Evolutionary conservation across 2,888 invertebrate species (phyloP).

Genomic region (Bombylius major): DNA sequence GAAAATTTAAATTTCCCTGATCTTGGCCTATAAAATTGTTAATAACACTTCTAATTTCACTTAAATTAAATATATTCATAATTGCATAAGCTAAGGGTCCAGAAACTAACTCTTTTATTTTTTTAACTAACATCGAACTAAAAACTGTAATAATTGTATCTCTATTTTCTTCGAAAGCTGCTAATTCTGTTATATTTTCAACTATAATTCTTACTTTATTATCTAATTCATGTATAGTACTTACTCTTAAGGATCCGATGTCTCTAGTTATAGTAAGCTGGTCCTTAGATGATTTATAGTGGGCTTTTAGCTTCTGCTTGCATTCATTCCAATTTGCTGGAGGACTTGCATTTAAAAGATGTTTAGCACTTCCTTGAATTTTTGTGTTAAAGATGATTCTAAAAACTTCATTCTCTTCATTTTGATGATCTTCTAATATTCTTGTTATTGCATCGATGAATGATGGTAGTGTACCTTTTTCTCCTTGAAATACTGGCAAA

Average conservation of each 20-base stretch:
- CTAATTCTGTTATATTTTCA: conserved; percentile 6
- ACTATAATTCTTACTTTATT: conserved; percentile 7
- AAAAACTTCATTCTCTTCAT: not conserved
- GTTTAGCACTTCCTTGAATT: not conserved
- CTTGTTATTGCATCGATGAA: not conserved
- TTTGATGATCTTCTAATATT: not conserved
- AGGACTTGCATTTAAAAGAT: not conserved
- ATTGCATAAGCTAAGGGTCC: no score
- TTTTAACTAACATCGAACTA: conserved; percentile 6
- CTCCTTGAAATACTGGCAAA: no score
- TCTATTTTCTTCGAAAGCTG: conserved; percentile 5
- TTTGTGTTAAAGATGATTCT: not conserved
- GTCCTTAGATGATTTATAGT: conserved; percentile 1
- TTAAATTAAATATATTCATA: no score
- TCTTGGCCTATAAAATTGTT: conserved; percentile 6
- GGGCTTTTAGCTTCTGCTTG: not conserved
- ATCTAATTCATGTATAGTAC: conserved; percentile 7
- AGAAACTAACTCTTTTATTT: no score
- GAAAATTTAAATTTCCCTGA: not conserved
- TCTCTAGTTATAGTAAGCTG: not conserved
- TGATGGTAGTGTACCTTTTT: conserved; percentile 1
- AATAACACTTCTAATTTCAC: no score
- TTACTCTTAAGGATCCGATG: conserved; percentile 1
- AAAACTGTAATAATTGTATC: conserved; percentile 3
- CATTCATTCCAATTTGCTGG: not conserved